Conservation (phyloP, 2,888 invertebrate species). For the Crioceris asparagi region DNA sequence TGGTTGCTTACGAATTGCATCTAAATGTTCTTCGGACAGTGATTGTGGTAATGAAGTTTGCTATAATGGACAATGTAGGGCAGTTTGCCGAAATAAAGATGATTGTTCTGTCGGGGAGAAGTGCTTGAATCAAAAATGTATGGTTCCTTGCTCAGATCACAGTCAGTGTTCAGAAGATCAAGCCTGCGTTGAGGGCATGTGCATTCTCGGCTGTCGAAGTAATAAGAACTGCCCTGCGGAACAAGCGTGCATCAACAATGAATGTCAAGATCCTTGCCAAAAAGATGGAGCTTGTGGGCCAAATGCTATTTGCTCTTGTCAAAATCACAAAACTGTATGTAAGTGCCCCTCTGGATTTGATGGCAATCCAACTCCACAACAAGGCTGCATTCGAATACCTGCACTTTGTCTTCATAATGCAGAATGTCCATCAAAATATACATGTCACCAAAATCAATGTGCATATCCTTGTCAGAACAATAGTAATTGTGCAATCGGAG, state of each 20-base stretch:
- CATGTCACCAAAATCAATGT: constrained; percentile 69
- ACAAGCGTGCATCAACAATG: constrained; percentile 74
- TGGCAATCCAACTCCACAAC: constrained; percentile 77
- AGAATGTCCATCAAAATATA: constrained; percentile 66
- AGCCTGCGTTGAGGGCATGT: constrained; percentile 71
- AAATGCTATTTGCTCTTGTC: constrained; percentile 69
- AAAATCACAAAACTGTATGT: constrained; percentile 66
- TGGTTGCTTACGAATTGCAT: constrained; percentile 62
- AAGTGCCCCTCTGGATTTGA: constrained; percentile 77
- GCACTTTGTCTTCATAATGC: constrained; percentile 53
- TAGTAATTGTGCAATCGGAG: constrained; percentile 69
- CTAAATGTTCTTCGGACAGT: constrained; percentile 54
- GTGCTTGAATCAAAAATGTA: constrained; percentile 69
- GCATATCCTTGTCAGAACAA: constrained; percentile 67
- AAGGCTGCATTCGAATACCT: constrained; percentile 80
- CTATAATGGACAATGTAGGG: constrained; percentile 71
- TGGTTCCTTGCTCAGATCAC: constrained; percentile 69
- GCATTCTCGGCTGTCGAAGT: constrained; percentile 73
- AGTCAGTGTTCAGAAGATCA: constrained; percentile 68
- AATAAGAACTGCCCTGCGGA: constrained; percentile 68
- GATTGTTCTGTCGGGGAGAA: constrained; percentile 73
- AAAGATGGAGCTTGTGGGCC: constrained; percentile 69
- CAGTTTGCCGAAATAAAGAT: constrained; percentile 62
- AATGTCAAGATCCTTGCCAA: constrained; percentile 75
- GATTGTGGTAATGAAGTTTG: constrained; percentile 75